Conservation (phyloP, 2,113 vertebrate genomes). For the Hystrix cristata region DNA sequence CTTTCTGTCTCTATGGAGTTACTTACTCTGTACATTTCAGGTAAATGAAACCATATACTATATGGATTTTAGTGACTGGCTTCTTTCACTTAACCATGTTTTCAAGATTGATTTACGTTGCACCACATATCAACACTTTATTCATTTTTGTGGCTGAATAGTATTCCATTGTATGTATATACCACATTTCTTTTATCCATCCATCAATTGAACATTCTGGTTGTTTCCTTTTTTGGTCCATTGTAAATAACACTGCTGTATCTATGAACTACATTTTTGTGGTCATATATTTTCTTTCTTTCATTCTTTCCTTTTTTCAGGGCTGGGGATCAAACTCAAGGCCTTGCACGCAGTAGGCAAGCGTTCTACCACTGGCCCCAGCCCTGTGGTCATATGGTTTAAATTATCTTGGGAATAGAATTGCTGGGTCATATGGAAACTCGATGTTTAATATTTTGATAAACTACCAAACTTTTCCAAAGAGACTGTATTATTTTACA, state of each 20-base stretch:
- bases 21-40: neutral
- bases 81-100: constrained; percentile 26
- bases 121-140: neutral
- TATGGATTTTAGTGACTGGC: neutral
- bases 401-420: neutral
- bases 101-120: neutral
- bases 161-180: neutral
- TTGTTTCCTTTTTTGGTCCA: neutral
- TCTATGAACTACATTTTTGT: neutral
- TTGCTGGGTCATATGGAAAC: neutral
- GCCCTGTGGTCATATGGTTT: neutral
- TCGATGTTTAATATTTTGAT: neutral
- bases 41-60: neutral
- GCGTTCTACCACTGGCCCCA: neutral
- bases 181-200: neutral
- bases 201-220: neutral
- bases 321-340: neutral
- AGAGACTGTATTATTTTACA: neutral
- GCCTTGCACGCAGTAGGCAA: neutral
- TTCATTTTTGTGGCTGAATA: neutral
- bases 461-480: neutral
- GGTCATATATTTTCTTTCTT: neutral
- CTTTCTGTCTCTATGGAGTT: neutral
- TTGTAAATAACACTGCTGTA: neutral
- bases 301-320: neutral